Conservation (phyloP, 2,113 vertebrate species). For the Apodemus sylvaticus region DNA sequence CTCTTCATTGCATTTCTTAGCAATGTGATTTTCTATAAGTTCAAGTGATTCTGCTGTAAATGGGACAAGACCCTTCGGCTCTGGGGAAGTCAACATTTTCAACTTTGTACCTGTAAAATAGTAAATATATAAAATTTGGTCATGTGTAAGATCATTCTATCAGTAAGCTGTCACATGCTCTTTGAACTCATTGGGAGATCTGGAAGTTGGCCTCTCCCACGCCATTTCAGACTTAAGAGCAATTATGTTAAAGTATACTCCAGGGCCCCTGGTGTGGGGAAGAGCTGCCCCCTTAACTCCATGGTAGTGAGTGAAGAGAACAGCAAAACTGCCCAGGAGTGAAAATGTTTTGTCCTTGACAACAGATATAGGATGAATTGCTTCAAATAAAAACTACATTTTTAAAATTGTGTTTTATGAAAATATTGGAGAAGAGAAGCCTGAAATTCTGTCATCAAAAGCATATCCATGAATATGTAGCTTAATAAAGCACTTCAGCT, state of each 20-base stretch:
- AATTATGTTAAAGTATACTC: neutral
- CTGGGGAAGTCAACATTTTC: conserved; percentile 75
- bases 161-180: neutral
- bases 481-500: neutral
- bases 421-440: neutral
- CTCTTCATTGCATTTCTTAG: conserved; percentile 82
- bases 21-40: conserved; percentile 87
- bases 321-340: neutral
- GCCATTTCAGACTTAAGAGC: neutral
- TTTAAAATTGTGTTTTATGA: neutral
- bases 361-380: neutral
- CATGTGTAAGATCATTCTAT: neutral
- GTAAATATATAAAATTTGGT: neutral
- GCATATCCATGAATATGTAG: neutral
- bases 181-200: neutral
- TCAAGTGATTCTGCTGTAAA: conserved; percentile 88
- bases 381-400: neutral
- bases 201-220: neutral
- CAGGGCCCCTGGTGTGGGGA: neutral
- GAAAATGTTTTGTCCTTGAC: neutral
- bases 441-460: neutral
- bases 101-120: conserved; percentile 60
- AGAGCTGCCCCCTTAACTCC: neutral
- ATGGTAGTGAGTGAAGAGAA: neutral
- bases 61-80: conserved; percentile 87